Evolutionary conservation across 2,888 invertebrate species (phyloP), one percentile per base, ranked within the genome.

Genomic region (Ophion ventricosus): DNA sequence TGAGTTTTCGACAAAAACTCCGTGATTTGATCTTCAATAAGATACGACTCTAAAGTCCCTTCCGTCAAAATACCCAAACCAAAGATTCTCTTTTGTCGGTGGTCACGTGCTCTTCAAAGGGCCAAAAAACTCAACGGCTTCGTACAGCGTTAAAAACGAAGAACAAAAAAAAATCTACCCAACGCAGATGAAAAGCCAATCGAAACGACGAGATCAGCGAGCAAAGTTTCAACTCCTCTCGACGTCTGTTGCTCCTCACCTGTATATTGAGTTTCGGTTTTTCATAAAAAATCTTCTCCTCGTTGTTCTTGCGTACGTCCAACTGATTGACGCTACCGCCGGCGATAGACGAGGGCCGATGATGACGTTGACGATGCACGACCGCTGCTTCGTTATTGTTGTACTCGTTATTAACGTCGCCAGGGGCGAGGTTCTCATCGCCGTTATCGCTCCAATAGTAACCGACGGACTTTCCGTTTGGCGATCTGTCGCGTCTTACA

Each of bases 191-290:
- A 2, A 35, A 4, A 35, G 35, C 5, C 35, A 7, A 35, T 35
- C 7, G 35, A 35, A 35, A 35, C 35, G 29, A 29, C 29, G 29
- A 29, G 29, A 29, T 29, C 4, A 29, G 29, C 29, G 29, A 29
- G 29, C 29, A 29, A 29, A 29, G 4, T 29, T 29, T 29, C 4
- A 29, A 29, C 29, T 0, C 0, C 29, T 4, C 29, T 29, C 14
- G 49, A 49, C 11, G 3, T 49, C 17, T 17, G 14, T 49, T 17
- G 17, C 17, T 40, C 7, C 40, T 17, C 43, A 93, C 92, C 87
- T 94, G 93, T 83, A 95, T 94, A 89, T 95, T 94, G 85, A 95
- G 94, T 80, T 95, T 95, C 0, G 95, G 94, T 86, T 95, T 95
- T 87, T 95, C 95, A 90, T 95, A 95, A 88, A 95, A 95, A 59